These are phyloP conservation scores for Gila orcuttii DNA, from an alignment of 2,113 vertebrate species.

Conservation along the genomic window DNA sequence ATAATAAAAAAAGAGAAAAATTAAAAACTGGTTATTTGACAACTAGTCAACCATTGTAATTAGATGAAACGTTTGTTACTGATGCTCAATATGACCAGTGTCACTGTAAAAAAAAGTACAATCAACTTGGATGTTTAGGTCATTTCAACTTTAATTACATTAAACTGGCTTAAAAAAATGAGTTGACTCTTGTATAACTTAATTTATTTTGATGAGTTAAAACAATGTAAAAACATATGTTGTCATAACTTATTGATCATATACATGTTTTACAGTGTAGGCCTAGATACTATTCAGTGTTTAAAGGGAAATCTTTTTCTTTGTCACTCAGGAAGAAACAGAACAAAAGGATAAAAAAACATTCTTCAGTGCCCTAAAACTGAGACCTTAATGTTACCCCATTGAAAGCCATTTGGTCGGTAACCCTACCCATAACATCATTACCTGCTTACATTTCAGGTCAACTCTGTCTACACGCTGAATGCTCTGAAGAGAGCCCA, in stretches of 20 bases:
- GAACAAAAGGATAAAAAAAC: not conserved
- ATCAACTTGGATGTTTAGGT: too few species aligned
- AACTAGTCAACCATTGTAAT: not conserved
- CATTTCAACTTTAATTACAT: too few species aligned
- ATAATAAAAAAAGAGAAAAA: not conserved
- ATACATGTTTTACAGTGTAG: not conserved
- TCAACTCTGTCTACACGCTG: not conserved
- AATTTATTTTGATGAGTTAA: too few species aligned
- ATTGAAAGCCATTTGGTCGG: conserved; percentile 1
- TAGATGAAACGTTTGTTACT: not conserved
- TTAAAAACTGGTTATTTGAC: not conserved
- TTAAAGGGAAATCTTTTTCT: not conserved
- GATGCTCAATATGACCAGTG: not conserved
- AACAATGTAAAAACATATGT: too few species aligned
- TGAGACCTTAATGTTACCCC: not conserved
- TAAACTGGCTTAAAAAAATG: too few species aligned
- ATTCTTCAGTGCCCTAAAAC: not conserved
- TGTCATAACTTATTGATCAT: too few species aligned
- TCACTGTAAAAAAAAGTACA: too few species aligned
- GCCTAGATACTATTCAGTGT: not conserved
- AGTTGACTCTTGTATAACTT: too few species aligned
- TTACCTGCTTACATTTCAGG: conserved; percentile 12
- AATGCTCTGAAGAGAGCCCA: not conserved
- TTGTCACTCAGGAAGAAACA: not conserved
- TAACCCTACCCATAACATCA: conserved; percentile 6